Conservation (phyloP, 2,888 invertebrate genomes). For the Callyntrura sp. region DNA sequence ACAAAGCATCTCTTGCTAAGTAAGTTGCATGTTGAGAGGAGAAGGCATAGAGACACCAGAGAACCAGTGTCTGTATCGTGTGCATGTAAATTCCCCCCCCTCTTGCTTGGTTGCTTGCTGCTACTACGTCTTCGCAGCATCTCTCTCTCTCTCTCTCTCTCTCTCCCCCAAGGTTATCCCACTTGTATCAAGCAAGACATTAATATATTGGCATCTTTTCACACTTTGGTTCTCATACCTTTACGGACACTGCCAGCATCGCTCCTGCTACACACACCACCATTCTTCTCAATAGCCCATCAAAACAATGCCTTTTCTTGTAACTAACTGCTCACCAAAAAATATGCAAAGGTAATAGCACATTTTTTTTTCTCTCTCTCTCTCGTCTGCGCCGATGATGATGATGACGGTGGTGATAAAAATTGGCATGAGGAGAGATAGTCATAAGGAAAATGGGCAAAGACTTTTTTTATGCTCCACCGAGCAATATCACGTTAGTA, state of each 20-base stretch:
- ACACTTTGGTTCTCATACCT: constrained; percentile 58
- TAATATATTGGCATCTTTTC: constrained; percentile 71
- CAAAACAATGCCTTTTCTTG: constrained; percentile 37
- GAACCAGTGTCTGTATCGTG: not conserved
- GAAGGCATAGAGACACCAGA: too few relatives aligned
- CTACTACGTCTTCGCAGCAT: constrained; percentile 30
- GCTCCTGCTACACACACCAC: too few relatives aligned
- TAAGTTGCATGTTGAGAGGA: too few relatives aligned
- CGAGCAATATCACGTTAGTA: not conserved
- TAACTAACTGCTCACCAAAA: constrained; percentile 10
- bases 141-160: too few relatives aligned
- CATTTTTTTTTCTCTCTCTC: too few relatives aligned
- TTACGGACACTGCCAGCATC: not conserved
- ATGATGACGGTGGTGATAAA: constrained; percentile 14
- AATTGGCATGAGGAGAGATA: constrained; percentile 27
- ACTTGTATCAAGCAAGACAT: not conserved
- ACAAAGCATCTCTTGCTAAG: too few relatives aligned
- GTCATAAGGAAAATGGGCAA: constrained; percentile 13
- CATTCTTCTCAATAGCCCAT: constrained; percentile 60
- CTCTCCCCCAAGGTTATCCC: constrained; percentile 70
- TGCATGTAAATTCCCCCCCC: constrained; percentile 16
- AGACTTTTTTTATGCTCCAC: constrained; percentile 13
- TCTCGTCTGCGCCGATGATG: not conserved
- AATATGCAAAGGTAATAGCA: constrained; percentile 45
- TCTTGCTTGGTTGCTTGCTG: not conserved